Percentiles rank a stretch among this genome's conserved stretches.
These are phyloP conservation scores for Syrista parreyssii DNA, from an alignment of 2,888 invertebrate genomes.

Conservation along the genomic window DNA sequence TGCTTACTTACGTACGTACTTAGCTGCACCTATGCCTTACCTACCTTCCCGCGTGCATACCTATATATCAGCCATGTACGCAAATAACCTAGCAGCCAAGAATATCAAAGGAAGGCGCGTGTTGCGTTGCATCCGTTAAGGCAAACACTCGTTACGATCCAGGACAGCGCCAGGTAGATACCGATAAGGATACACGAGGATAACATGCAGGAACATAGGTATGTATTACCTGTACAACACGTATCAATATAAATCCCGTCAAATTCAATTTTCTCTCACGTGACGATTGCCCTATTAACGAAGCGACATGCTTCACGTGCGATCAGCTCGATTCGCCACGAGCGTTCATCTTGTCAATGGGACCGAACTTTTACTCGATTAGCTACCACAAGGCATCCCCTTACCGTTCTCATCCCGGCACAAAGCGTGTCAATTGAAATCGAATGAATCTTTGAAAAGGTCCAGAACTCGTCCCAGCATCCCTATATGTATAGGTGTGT, in stretches of 20 bases:
- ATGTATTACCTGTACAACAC: background rate
- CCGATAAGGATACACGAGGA: background rate
- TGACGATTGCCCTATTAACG: background rate
- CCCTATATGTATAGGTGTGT: background rate
- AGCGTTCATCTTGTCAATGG: background rate
- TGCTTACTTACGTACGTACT: background rate
- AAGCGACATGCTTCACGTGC: background rate
- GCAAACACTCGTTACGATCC: background rate
- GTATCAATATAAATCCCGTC: background rate
- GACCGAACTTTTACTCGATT: background rate
- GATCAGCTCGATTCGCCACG: background rate
- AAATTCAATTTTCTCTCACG: background rate
- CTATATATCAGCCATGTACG: background rate
- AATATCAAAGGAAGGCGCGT: background rate
- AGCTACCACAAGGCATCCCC: background rate
- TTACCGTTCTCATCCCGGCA: background rate
- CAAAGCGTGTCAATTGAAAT: background rate
- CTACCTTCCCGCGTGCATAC: background rate
- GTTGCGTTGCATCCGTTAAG: background rate
- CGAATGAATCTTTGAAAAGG: background rate
- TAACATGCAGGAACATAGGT: background rate
- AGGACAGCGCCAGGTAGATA: background rate
- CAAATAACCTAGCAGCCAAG: background rate
- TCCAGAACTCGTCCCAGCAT: background rate
- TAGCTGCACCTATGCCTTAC: background rate